Percentiles rank a stretch among this genome's conserved stretches.
These are phyloP conservation scores for Marcusenius ussheri DNA, from an alignment of 2,113 vertebrate genomes.

Conservation along the genomic window DNA sequence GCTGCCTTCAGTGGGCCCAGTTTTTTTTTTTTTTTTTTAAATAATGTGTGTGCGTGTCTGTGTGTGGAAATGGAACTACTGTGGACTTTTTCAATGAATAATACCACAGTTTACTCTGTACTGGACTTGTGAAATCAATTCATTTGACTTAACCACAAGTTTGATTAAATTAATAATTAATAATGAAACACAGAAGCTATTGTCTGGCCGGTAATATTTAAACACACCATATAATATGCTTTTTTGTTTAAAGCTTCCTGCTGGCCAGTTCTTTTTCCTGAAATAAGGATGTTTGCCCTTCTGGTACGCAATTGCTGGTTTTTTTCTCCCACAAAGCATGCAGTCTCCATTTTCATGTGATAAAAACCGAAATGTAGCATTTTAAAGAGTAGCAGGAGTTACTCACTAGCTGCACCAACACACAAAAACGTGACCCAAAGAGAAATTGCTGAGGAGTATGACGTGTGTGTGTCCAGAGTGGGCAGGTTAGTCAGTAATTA, in stretches of 20 bases:
- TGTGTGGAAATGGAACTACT: conserved; percentile 70
- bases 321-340: background rate
- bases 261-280: background rate
- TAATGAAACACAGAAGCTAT: background rate
- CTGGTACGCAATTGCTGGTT: background rate
- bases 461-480: background rate
- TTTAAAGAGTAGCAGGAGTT: background rate
- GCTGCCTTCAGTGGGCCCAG: conserved; percentile 75
- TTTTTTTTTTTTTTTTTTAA: conserved; percentile 36
- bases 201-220: background rate
- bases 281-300: background rate
- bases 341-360: background rate
- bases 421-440: background rate
- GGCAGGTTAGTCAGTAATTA: background rate
- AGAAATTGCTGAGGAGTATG: background rate
- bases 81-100: conserved; percentile 48
- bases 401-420: background rate
- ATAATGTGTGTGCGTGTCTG: conserved; percentile 42
- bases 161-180: background rate
- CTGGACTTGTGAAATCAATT: background rate
- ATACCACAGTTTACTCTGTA: background rate
- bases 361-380: background rate
- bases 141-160: background rate
- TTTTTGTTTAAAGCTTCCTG: background rate
- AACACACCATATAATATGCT: background rate